Conservation (phyloP, 2,888 invertebrate genomes). For the Ophonus ardosiacus region DNA sequence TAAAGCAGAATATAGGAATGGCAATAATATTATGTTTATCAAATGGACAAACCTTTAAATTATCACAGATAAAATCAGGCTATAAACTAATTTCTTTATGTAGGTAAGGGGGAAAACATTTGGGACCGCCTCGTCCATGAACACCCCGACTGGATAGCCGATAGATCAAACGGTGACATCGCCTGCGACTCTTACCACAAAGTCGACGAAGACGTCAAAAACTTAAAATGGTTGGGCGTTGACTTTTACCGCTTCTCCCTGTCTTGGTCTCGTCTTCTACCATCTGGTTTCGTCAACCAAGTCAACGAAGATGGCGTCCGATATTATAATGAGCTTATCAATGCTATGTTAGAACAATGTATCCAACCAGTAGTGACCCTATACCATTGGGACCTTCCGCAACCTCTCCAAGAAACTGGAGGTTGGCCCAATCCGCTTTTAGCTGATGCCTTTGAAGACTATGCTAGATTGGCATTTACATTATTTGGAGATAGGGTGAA, state of each 20-base stretch:
- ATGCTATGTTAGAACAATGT: conserved; percentile 76
- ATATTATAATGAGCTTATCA: conserved; percentile 81
- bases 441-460: conserved; percentile 78
- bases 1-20: too few relatives aligned
- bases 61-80: too few relatives aligned
- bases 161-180: conserved; percentile 80
- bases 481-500: conserved; percentile 66
- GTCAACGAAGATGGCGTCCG: conserved; percentile 80
- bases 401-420: conserved; percentile 72
- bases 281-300: conserved; percentile 78
- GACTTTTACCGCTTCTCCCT: conserved; percentile 78
- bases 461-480: conserved; percentile 76
- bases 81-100: neutral
- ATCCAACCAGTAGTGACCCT: conserved; percentile 80
- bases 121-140: conserved; percentile 77
- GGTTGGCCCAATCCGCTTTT: conserved; percentile 77
- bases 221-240: conserved; percentile 77
- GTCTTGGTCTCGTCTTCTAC: conserved; percentile 82
- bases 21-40: too few relatives aligned
- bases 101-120: conserved; percentile 73
- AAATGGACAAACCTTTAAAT: too few relatives aligned
- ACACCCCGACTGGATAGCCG: conserved; percentile 74
- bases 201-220: conserved; percentile 79
- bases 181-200: conserved; percentile 84
- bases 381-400: conserved; percentile 79